These are phyloP conservation scores for Nymphalis polychloros DNA, from an alignment of 2,888 invertebrate species.

Conservation along the genomic window DNA sequence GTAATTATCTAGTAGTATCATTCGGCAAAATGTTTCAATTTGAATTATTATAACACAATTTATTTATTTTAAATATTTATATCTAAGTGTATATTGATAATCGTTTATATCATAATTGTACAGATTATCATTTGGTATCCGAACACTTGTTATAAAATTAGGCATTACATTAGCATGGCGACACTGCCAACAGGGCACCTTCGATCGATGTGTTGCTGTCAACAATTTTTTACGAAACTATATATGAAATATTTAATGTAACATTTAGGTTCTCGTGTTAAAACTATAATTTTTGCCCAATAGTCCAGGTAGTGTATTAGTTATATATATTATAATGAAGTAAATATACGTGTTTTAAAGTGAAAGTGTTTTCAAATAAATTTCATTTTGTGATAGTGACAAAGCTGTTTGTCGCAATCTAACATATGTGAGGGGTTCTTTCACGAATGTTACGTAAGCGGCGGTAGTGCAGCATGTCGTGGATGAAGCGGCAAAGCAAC, in stretches of 20 bases:
- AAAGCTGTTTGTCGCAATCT: conserved; percentile 58
- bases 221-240: conserved; percentile 57
- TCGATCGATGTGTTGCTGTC: conserved; percentile 80
- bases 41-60: not conserved
- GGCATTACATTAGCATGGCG: conserved; percentile 49
- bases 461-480: conserved; percentile 71
- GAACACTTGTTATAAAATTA: conserved; percentile 31
- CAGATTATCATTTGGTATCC: conserved; percentile 1
- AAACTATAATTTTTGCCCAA: conserved; percentile 5
- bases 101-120: no score
- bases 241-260: conserved; percentile 56
- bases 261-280: conserved; percentile 42
- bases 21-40: not conserved
- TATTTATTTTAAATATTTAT: not conserved
- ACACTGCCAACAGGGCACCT: conserved; percentile 82
- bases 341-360: conserved; percentile 48
- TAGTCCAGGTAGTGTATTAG: conserved; percentile 21
- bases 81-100: not conserved
- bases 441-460: conserved; percentile 77
- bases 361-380: conserved; percentile 66
- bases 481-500: conserved; percentile 70
- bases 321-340: conserved; percentile 22
- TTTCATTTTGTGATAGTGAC: conserved; percentile 67
- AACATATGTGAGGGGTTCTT: conserved; percentile 67
- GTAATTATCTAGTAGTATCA: no score